Base-by-base conservation (phyloP, 2,797 vertebrate species). In the Oophaga sylvatica region DNA sequence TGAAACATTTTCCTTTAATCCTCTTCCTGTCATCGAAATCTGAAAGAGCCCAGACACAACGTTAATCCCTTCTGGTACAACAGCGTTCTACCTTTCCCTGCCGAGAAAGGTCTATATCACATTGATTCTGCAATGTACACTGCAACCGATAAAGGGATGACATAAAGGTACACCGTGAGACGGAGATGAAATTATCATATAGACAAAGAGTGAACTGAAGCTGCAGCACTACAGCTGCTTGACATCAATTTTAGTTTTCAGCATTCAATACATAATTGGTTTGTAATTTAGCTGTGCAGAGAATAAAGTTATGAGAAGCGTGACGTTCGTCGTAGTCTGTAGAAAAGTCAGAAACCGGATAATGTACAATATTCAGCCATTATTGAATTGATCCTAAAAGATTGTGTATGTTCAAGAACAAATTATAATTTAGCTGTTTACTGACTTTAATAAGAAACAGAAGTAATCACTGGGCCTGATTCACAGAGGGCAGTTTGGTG, bases 171-270 rank as follows among this genome's bases (percentile, higher is more conserved):
- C 85, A 73, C 75, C 71, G 65, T 35, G 57, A 81, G 78, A 60
- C 19, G 63, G 35, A 73, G 79, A 87, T 81, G 57, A 81, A 75
- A 87, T 87, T 81, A 87, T 87, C 80, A 87, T 87, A 80, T 76
- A 63, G 86, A 87, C 45, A 87, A 87, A 53, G 73, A 20, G 60
- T 20, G n/a, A 56, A 77, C 73, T 62, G 65, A 76, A 22, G 62
- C 59, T 56, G 68, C 75, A 65, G 53, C 70, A 35, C 86, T 70
- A 81, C 85, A 76, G 70, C 79, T 87, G 86, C 65, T 76, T 87
- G 70, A 76, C 86, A 82, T 76, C 56, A 76, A 73, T 81, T 75
- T 73, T 82, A 65, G 65, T 76, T 73, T 82, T 87, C 80, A 76
- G 80, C 57, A 81, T 86, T 65, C 35, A 77, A 77, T 56, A 53